Evolutionary conservation across 1,140 invertebrate species (phyloP).

Genomic region (Caerostris darwini): DNA sequence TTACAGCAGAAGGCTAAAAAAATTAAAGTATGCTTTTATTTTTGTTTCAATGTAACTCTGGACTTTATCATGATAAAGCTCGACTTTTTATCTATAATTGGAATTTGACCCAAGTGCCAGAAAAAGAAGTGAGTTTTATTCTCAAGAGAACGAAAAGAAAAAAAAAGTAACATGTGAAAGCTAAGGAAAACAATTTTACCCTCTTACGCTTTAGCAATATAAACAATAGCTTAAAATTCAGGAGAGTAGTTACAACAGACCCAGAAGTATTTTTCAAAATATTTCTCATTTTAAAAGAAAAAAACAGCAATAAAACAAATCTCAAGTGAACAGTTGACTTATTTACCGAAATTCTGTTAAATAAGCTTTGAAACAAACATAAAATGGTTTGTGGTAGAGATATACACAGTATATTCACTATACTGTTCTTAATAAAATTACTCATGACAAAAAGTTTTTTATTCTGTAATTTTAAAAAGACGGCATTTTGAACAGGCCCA

Average conservation of each 20-base stretch:
- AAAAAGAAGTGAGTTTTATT: not conserved
- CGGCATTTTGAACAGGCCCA: no score
- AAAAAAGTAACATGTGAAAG: not conserved
- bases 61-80: not conserved
- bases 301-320: not conserved
- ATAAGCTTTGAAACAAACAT: not conserved
- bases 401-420: no score
- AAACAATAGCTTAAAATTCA: slow-evolving; percentile 1
- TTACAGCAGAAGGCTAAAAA: not conserved
- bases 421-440: no score
- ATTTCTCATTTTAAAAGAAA: not conserved
- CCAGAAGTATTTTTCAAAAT: not conserved
- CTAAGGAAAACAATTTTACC: not conserved
- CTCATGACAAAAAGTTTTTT: no score
- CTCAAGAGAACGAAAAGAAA: not conserved
- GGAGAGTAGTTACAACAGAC: not conserved
- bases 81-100: not conserved
- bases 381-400: no score
- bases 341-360: not conserved
- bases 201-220: not conserved
- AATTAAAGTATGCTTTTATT: not conserved
- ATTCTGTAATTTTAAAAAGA: no score
- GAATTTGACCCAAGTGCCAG: not conserved
- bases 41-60: not conserved
- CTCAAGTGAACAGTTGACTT: not conserved